Evolutionary conservation across 2,113 vertebrate genomes (phyloP).

Genomic region (Ictalurus punctatus): DNA sequence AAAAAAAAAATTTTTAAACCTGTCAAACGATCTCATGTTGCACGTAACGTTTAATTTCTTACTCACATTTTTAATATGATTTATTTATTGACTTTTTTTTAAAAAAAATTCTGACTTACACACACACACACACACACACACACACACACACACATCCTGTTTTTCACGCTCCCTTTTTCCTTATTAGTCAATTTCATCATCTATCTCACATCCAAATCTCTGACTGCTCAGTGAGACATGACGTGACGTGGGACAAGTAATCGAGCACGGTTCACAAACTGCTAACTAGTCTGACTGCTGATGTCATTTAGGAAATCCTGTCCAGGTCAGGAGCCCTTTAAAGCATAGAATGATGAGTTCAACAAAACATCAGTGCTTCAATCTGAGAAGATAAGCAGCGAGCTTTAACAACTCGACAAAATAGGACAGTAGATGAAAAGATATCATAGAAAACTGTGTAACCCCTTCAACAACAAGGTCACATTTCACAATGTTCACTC

Average conservation of each 20-base stretch:
- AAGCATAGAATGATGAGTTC: slow-evolving; percentile 52
- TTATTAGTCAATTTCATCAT: slow-evolving; percentile 5
- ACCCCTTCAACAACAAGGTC: neutral
- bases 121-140: no score
- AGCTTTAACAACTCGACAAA: neutral
- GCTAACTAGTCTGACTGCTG: slow-evolving; percentile 46
- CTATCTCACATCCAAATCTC: neutral
- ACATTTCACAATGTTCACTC: neutral
- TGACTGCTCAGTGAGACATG: neutral
- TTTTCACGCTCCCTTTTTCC: neutral
- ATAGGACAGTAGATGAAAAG: neutral
- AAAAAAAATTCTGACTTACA: neutral
- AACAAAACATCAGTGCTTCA: neutral
- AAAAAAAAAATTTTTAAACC: neutral
- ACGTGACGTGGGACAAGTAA: neutral
- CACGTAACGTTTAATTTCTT: neutral
- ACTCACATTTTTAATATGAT: neutral
- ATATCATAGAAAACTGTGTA: neutral
- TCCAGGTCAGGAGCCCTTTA: slow-evolving; percentile 40
- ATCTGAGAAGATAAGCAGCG: neutral
- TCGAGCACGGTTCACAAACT: slow-evolving; percentile 27
- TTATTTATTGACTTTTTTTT: neutral
- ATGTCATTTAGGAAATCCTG: slow-evolving; percentile 63
- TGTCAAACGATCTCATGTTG: neutral
- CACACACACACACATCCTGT: neutral